Evolutionary conservation across 2,888 invertebrate species (phyloP).

Genomic region (Microplitis manilae): DNA sequence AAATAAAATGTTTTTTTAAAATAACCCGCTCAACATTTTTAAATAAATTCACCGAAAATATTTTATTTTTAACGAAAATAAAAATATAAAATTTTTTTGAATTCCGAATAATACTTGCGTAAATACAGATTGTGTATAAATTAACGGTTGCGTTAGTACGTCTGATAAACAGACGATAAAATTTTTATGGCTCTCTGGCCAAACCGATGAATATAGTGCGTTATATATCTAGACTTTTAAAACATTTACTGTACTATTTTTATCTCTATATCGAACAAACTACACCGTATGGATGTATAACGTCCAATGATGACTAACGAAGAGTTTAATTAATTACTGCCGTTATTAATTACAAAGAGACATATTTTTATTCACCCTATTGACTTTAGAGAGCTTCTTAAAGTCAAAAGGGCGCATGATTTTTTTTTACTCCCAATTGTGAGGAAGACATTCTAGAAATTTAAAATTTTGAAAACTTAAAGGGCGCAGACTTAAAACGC

Average conservation of each 20-base stretch:
- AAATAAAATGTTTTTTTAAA: neutral
- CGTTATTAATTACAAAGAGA: no score
- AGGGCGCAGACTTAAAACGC: neutral
- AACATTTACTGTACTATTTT: neutral
- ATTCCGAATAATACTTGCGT: neutral
- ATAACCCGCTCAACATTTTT: neutral
- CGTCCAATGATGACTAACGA: neutral
- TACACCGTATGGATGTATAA: neutral
- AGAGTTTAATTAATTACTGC: neutral
- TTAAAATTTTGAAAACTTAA: neutral
- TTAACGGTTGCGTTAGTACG: neutral
- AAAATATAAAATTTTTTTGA: neutral
- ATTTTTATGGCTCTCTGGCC: neutral
- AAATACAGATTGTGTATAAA: neutral
- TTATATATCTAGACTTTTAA: neutral
- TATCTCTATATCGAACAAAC: neutral
- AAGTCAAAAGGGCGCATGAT: no score
- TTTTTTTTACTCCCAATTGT: no score
- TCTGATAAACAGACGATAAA: neutral
- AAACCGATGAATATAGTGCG: neutral
- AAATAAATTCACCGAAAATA: no score
- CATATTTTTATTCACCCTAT: no score
- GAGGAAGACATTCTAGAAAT: no score
- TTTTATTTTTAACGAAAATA: neutral
- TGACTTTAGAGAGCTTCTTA: no score